Conservation (phyloP, 2,888 invertebrate species). For the Masnerella sp. region DNA sequence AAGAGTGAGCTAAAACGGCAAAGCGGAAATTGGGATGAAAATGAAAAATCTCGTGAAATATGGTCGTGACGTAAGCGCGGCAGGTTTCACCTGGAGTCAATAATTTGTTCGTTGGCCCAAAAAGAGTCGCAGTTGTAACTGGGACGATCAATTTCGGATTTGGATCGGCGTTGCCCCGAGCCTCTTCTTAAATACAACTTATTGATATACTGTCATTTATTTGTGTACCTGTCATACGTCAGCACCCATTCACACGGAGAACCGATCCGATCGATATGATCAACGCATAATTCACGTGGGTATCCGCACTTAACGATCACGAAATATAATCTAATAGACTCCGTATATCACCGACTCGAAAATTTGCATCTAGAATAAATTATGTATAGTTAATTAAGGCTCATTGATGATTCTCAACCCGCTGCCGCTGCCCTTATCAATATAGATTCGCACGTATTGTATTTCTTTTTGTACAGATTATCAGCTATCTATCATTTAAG, state of each 20-base stretch:
- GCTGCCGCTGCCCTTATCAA: conserved; percentile 43
- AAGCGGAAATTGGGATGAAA: no score
- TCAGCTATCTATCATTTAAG: conserved; percentile 71
- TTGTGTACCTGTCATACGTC: conserved; percentile 34
- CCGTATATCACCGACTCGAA: conserved; percentile 68
- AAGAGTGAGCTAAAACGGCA: no score
- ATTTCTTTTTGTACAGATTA: conserved; percentile 63
- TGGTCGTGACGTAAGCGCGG: no score
- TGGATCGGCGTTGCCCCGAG: conserved; percentile 66
- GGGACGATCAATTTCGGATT: conserved; percentile 31
- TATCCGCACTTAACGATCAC: conserved; percentile 68
- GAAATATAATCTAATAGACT: conserved; percentile 72
- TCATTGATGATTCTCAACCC: conserved; percentile 61
- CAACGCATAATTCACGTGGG: conserved; percentile 60
- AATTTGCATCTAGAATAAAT: conserved; percentile 67
- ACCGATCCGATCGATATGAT: conserved; percentile 57
- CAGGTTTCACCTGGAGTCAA: no score
- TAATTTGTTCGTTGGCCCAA: no score
- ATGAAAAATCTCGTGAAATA: no score
- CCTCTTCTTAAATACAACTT: conserved; percentile 67
- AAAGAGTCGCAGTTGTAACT: no score
- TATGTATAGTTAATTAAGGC: conserved; percentile 68
- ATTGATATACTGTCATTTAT: conserved; percentile 57
- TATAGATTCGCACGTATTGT: conserved; percentile 50
- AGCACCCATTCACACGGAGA: conserved; percentile 43